Evolutionary conservation across 2,888 invertebrate genomes (phyloP).

Genomic region (Kryphioiulus occultus): DNA sequence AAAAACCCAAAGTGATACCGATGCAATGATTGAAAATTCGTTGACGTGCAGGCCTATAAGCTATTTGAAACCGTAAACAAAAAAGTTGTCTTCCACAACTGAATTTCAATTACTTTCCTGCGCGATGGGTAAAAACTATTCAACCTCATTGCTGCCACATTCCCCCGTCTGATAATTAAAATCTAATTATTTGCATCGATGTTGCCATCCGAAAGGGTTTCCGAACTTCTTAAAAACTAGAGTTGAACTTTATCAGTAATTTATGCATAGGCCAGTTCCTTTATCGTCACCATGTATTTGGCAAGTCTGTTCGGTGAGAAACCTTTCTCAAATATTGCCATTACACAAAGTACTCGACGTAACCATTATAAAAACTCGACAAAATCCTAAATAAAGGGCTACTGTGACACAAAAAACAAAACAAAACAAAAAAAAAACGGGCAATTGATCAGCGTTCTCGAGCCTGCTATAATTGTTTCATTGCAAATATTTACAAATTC

Average conservation of each 20-base stretch:
- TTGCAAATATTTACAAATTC: not conserved
- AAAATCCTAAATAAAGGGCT: not conserved
- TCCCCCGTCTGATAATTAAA: constrained; percentile 9
- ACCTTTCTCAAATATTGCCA: not conserved
- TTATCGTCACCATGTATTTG: not conserved
- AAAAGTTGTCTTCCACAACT: not conserved
- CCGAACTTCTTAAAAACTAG: not conserved
- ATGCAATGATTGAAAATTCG: constrained; percentile 6
- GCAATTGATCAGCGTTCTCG: not conserved
- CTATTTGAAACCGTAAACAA: not conserved
- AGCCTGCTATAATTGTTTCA: not conserved
- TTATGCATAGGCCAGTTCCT: not conserved
- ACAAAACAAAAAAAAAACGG: not conserved
- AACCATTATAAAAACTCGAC: not conserved
- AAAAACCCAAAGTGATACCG: not conserved
- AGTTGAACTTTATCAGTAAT: constrained; percentile 26
- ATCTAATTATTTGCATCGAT: constrained; percentile 6
- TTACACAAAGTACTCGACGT: not conserved
- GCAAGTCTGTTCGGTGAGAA: not conserved
- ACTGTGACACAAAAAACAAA: not conserved
- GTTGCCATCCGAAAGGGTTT: not conserved
- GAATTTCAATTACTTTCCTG: constrained; percentile 11
- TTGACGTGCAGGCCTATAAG: not conserved
- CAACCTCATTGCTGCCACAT: not conserved
- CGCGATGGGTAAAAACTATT: not conserved